Evolutionary conservation across 2,888 invertebrate genomes (phyloP).

Genomic region (Lamellibrachia satsuma): DNA sequence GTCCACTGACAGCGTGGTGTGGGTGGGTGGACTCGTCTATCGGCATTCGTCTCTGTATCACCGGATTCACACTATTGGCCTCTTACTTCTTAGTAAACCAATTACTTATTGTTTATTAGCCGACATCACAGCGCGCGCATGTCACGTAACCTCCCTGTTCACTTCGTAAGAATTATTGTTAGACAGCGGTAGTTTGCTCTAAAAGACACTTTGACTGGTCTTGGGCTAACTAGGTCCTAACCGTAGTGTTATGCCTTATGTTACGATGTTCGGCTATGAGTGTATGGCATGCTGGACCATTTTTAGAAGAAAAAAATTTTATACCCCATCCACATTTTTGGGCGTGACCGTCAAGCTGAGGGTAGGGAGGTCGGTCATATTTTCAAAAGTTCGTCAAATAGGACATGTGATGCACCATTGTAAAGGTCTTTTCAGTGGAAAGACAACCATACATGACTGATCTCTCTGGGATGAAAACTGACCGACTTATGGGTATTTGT

Average conservation of each 20-base stretch:
- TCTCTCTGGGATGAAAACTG: too few species aligned
- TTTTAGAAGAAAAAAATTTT: too few species aligned
- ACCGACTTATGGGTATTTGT: too few species aligned
- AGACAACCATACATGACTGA: too few species aligned
- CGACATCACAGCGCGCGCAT: neutral
- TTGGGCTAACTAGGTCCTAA: neutral
- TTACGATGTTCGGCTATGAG: too few species aligned
- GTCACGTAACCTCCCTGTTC: neutral
- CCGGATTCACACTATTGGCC: neutral
- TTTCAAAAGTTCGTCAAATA: too few species aligned
- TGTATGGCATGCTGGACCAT: too few species aligned
- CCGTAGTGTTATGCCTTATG: too few species aligned
- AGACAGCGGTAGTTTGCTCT: neutral
- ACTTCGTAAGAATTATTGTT: neutral
- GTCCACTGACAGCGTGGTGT: constrained; percentile 4
- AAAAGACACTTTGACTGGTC: neutral
- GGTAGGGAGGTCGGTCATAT: neutral
- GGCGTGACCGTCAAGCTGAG: neutral
- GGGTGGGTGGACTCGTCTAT: neutral
- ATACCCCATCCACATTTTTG: too few species aligned
- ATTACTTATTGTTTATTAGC: neutral
- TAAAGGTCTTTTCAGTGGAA: too few species aligned
- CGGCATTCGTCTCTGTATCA: neutral
- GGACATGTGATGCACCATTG: too few species aligned
- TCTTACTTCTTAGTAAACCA: neutral